Base-by-base conservation (phyloP, 1,140 invertebrate species). In the Rhopalosiphum padi region DNA sequence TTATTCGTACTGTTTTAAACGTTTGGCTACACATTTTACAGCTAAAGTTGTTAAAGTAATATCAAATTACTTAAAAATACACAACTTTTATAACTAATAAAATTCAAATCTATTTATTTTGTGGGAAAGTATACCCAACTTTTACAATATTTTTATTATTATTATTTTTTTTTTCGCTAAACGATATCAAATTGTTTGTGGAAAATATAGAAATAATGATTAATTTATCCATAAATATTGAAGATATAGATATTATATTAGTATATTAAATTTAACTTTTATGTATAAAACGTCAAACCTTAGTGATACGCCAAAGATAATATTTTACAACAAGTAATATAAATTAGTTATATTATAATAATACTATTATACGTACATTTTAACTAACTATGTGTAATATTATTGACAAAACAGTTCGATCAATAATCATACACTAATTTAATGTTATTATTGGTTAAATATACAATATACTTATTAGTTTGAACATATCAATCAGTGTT, bases 11-110 rank as follows among this genome's bases (percentile, higher is more conserved):
- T 15, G 83, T 43, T 85, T 85, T 85, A 85, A 85, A 41, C 37
- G 37, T n/a, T 87, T 25, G 11, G 25, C 9, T 46, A 25, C 9
- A 46, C 37, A 23, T 86, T 46, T 86, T 86, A 86, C 85, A 86
- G 46, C 85, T n/a, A 6, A 46, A 86, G 41, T 86, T 86, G 85
- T 86, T 46, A 30, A 86, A 86, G 37, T 46, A 86, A 86, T 46
- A 46, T 41, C 85, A 86, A 86, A 46, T 86, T 86, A 86, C 43
- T 86, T 30, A 41, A n/a, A 86, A 86, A 86, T 25, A 30, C 41
- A 46, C 23, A 30, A 86, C 37, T 46, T 86, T 86, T 46, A 6
- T 25, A 86, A 37, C 23, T 85, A 41, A 85, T 41, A 41, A 41
- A 37, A 85, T 85, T 85, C 41, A 85, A 85, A 85, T 85, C 3